Evolutionary conservation across 92 coral and sea anemone species (phyloP), one percentile per base, ranked within the genome.

Genomic region (Siderastrea siderea): DNA sequence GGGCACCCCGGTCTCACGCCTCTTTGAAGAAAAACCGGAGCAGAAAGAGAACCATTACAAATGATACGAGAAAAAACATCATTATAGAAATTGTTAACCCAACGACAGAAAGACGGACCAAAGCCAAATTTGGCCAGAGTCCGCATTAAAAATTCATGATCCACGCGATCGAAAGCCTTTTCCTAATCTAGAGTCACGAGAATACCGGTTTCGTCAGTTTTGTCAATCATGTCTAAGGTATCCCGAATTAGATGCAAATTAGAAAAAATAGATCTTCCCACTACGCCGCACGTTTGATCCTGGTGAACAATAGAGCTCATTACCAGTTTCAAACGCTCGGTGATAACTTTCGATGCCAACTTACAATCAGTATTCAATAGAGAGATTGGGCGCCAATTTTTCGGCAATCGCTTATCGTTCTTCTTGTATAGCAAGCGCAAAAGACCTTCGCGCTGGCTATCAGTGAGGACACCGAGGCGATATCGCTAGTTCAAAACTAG

Each of bases 1-100:
- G 85, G 58, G 3, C 57, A 78, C 0, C 91, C 81, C 47, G 79
- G 91, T 10, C 91, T 14, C 64, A 87, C 91, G 3, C 91, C 91
- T 5, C 86, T 45, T 4, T 48, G 1, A 0, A 87, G 63, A 9
- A 44, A 11, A 52, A 86, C 51, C 3, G 86, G 91, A 1, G 7
- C 51, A 1, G 86, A 59, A 1, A 80, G 54, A 3, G 6, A 6
- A 0, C 91, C 87, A 47, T 87, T 87, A 47, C 57, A 66, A 71
- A 75, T 80, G 10, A 80, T 68, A 1, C 81, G 63, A 8, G 79
- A 78, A 17, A 62, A 86, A n/a, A 79, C 80, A 46, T 53, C 68
- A 15, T 45, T 78, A 7, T 86, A 86, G n/a, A 86, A 62, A 4
- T 62, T 45, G 14, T 38, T 38, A 4, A 79, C 78, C 90, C 90